Conservation (phyloP, 2,797 vertebrate genomes). For the Serranus cabrilla region DNA sequence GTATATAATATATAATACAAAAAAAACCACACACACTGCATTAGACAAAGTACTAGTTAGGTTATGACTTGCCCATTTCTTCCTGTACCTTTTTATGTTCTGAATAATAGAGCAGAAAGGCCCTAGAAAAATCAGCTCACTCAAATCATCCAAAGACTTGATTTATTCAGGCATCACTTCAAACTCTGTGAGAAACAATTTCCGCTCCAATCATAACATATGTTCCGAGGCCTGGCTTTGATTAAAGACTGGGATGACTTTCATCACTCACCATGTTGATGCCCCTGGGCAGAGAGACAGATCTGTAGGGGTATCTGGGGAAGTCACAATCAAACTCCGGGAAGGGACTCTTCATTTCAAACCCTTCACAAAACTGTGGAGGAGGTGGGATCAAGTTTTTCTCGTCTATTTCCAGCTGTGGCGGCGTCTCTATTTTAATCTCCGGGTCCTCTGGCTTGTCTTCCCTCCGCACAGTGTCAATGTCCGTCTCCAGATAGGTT, state of each 20-base stretch:
- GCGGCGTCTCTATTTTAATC: conserved; percentile 29
- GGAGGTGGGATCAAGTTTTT: conserved; percentile 65
- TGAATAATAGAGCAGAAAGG: conserved; percentile 24
- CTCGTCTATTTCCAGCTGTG: conserved; percentile 42
- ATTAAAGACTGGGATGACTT: conserved; percentile 59
- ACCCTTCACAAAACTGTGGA: conserved; percentile 72
- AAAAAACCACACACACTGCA: background rate
- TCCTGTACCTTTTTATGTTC: background rate
- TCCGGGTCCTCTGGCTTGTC: conserved; percentile 49
- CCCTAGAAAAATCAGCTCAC: conserved; percentile 35
- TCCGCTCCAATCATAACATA: conserved; percentile 63
- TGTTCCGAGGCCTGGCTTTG: conserved; percentile 62
- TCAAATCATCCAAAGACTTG: conserved; percentile 43
- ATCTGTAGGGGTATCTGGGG: conserved; percentile 79
- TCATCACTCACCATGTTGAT: conserved; percentile 88
- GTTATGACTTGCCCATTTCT: background rate
- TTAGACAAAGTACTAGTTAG: conserved; percentile 5
- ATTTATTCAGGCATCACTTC: conserved; percentile 58
- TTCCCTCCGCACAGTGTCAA: conserved; percentile 75
- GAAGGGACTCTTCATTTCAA: conserved; percentile 51
- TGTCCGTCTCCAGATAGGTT: conserved; percentile 73
- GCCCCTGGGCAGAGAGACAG: conserved; percentile 85
- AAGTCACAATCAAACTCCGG: conserved; percentile 53
- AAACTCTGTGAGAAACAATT: conserved; percentile 50
- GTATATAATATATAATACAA: too few species aligned